Percentiles rank a stretch among this genome's conserved stretches.
phyloP scores from a whole-genome alignment of 1,140 invertebrate species.

The Saxidomus purpurata region DNA sequence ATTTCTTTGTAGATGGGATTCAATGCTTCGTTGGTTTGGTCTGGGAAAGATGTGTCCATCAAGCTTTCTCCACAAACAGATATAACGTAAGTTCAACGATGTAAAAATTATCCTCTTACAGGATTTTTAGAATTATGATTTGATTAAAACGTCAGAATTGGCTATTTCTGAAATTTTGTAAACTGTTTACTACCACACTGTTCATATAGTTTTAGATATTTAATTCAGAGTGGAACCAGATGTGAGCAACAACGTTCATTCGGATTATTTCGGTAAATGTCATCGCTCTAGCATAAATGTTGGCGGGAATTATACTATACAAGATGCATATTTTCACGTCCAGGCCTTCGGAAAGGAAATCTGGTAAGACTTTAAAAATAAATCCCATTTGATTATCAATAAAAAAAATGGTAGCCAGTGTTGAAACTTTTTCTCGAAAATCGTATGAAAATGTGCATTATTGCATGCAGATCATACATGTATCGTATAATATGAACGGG shows the following conservation, averaged over 20 bases:
- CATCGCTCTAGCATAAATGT: not conserved
- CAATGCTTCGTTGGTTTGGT: not conserved
- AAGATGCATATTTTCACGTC: conserved; percentile 8
- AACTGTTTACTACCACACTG: no score
- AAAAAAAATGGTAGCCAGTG: no score
- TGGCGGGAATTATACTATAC: not conserved
- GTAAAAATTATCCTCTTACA: no score
- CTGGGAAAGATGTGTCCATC: not conserved
- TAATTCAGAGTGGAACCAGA: not conserved
- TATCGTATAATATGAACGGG: no score
- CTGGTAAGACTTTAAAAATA: not conserved
- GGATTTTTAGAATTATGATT: no score
- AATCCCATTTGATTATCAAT: not conserved
- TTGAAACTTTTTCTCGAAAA: no score
- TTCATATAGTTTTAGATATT: no score
- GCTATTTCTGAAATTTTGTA: no score
- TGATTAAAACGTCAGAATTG: no score
- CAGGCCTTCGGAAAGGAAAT: conserved; percentile 8
- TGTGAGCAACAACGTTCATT: not conserved
- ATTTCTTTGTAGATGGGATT: conserved; percentile 8
- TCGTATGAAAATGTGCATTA: no score
- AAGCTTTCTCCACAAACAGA: not conserved
- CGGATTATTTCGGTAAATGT: not conserved
- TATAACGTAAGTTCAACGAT: not conserved
- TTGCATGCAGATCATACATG: no score